Evolutionary conservation across 92 coral and sea anemone genomes (phyloP), one percentile per base, ranked within the genome.

Genomic region (Isaurus tuberculatus): DNA sequence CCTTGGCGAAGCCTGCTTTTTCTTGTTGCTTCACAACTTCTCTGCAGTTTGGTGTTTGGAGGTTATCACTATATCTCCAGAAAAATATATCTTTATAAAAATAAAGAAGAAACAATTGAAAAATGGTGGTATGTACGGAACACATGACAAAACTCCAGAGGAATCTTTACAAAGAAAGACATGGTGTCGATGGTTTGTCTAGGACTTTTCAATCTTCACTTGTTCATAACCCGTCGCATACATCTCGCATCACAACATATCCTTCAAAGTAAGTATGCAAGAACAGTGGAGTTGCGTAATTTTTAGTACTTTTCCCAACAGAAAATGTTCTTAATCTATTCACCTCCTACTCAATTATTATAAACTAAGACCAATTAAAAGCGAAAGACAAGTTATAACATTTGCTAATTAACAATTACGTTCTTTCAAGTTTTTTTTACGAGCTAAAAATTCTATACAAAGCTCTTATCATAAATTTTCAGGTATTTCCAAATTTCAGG

Each of bases 141-240:
- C 75, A 90, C 57, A 79, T 96, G 86, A 87, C 96, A 5, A 88
- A 84, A 73, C 84, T 92, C 26, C 99, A 96, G 72, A 85, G 75
- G 30, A 92, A 92, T 61, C 90, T 96, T 2, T 96, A 96, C 90
- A 93, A 84, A 55, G 98, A 94, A 55, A 91, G 86, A 60, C 91
- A 85, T 57, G 93, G 89, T 26, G 87, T 53, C 27, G 93, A 92
- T 75, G 82, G 89, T 25, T 75, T 92, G 7, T 92, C 98, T 37
- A 84, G 89, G 72, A 93, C 90, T 25, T 89, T 93, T 67, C 98
- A 93, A 80, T 93, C 98, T 1, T 71, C 94, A 17, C 87, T 85
- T 58, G 88, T 89, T 11, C 88, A 87, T 51, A 87, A 83, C 74
- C 98, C 95, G 0, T 65, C 85, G 25, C 20, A 34, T 10, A 73